phyloP scores from a whole-genome alignment of 2,888 invertebrate species.

The Phania funesta region DNA sequence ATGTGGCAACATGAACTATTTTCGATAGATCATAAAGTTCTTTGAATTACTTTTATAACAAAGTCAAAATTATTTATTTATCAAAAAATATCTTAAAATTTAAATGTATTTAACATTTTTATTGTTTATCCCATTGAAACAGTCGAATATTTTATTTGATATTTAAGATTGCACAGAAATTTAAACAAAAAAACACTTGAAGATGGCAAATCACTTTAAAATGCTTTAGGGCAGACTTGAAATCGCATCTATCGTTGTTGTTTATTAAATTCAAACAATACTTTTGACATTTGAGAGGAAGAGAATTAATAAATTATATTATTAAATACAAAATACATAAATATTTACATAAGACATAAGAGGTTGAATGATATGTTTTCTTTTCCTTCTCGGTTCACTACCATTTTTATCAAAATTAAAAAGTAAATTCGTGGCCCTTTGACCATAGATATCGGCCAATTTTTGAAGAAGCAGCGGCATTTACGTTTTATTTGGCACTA shows the following conservation, averaged over 20 bases:
- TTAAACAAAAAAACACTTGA: slow-evolving; percentile 43
- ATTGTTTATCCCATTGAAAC: slow-evolving; percentile 16
- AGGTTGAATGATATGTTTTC: too few species aligned
- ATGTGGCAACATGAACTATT: neutral
- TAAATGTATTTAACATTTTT: neutral
- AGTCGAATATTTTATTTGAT: slow-evolving; percentile 36
- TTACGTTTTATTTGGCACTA: too few species aligned
- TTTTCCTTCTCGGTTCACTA: too few species aligned
- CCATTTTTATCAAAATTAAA: too few species aligned
- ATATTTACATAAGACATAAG: too few species aligned
- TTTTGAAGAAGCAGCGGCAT: too few species aligned
- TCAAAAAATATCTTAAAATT: neutral
- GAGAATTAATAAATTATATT: neutral
- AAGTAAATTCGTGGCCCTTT: too few species aligned
- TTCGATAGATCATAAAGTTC: neutral
- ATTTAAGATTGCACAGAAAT: slow-evolving; percentile 52
- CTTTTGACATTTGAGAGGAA: slow-evolving; percentile 11
- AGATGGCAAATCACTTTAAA: slow-evolving; percentile 36
- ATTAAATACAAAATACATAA: too few species aligned
- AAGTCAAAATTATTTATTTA: neutral
- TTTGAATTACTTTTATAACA: neutral
- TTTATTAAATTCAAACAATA: neutral
- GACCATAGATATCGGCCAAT: too few species aligned
- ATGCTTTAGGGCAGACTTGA: slow-evolving; percentile 10
- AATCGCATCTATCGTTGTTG: neutral